Percentiles rank a stretch among this genome's conserved stretches.
Conservation (phyloP, 2,888 invertebrate genomes). For the Catocala nupta region DNA sequence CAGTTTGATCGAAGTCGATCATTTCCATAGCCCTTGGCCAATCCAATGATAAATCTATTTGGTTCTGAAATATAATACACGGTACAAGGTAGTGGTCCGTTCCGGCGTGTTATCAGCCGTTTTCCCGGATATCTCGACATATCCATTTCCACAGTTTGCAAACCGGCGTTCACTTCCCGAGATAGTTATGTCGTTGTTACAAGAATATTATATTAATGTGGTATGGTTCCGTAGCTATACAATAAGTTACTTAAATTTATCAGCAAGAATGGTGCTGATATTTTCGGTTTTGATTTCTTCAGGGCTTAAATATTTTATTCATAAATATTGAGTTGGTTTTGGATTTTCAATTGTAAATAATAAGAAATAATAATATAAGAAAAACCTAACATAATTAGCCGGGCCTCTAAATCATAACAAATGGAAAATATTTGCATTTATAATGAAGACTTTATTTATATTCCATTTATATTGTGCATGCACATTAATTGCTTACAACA, state of each 20-base stretch:
- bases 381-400: too few species aligned
- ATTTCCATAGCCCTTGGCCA: constrained; percentile 8
- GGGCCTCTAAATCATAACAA: too few species aligned
- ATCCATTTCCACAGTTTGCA: constrained; percentile 51
- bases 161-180: constrained; percentile 45
- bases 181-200: constrained; percentile 7
- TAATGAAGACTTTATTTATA: too few species aligned
- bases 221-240: constrained; percentile 15
- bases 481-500: too few species aligned
- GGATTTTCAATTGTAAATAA: too few species aligned
- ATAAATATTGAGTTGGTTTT: too few species aligned
- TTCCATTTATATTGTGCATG: too few species aligned
- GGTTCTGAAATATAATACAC: neutral
- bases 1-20: neutral
- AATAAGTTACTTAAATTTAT: neutral
- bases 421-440: too few species aligned
- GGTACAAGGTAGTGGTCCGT: constrained; percentile 11
- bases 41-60: neutral
- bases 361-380: too few species aligned
- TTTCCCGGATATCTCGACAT: constrained; percentile 58
- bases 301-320: too few species aligned
- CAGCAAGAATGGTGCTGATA: too few species aligned
- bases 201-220: neutral
- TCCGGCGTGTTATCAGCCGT: constrained; percentile 42
- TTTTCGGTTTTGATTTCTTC: too few species aligned